Evolutionary conservation across 2,888 invertebrate species (phyloP), one percentile per base, ranked within the genome.

Genomic region (Lamproptera curius): DNA sequence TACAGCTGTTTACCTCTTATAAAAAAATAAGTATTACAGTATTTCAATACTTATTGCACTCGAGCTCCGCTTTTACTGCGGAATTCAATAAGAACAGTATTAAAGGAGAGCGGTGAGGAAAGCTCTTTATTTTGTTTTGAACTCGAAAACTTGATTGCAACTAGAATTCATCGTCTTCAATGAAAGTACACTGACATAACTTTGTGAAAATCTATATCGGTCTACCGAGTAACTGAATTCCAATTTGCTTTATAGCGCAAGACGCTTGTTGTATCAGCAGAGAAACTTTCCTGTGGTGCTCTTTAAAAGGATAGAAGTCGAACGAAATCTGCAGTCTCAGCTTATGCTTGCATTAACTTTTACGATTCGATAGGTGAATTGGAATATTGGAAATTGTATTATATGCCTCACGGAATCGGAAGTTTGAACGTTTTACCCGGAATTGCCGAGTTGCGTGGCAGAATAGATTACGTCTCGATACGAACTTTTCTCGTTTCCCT

Each of bases 161-260:
- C 35, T 28, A 28, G n/a, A 40, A 49, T 44, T 49, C 44, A 40
- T 49, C 43, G 38, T 39, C 40, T 45, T 39, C 20, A 14, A 17
- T 26, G 15, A 38, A 40, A 43, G 34, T 39, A 38, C 38, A 35
- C 13, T 34, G 35, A 40, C 26, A 28, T 40, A 39, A 17, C 35
- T 43, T 44, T 44, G 49, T 34, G 36, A 44, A 49, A 44, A 44
- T 44, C 49, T 49, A 44, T 41, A 43, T 44, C 28, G 40, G 13
- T 28, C 39, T 35, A 49, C 36, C 43, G 14, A 44, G 49, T 40
- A 35, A 44, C 49, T 40, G 44, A 41, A 49, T 49, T 49, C 31
- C 49, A 49, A 44, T 49, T 49, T 49, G 49, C 44, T 44, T 40
- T 44, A 43, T 36, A 14, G 34, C 34, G 34, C 43, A 40, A 49